These are phyloP conservation scores for Eupithecia insigniata DNA, from an alignment of 2,888 invertebrate genomes.

Conservation along the genomic window DNA sequence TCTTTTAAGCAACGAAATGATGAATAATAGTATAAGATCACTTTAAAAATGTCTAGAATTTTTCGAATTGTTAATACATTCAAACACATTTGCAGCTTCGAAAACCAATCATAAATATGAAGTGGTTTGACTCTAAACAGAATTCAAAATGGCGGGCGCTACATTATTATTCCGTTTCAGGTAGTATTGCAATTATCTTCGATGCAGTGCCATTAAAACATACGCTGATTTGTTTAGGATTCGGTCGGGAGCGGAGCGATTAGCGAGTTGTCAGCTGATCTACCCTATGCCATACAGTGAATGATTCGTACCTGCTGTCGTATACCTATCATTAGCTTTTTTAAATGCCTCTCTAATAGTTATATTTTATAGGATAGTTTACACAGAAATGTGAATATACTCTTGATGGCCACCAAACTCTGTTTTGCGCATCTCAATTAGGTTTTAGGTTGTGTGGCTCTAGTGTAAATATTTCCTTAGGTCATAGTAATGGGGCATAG, in stretches of 20 bases:
- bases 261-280: neutral
- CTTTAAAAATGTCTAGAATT: neutral
- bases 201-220: constrained; percentile 15
- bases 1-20: too few species aligned
- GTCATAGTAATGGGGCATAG: too few species aligned
- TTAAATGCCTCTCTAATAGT: neutral
- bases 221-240: constrained; percentile 18
- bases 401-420: too few species aligned
- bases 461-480: too few species aligned
- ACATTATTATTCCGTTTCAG: neutral
- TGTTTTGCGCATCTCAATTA: too few species aligned
- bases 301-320: neutral
- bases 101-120: neutral
- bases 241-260: constrained; percentile 12
- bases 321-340: neutral
- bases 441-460: too few species aligned
- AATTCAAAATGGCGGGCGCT: constrained; percentile 6
- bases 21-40: too few species aligned
- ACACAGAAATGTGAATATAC: too few species aligned
- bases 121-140: constrained; percentile 3
- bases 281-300: neutral
- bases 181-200: constrained; percentile 6
- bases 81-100: neutral
- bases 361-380: too few species aligned
- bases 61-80: neutral